These are phyloP conservation scores for Holocentrus rufus DNA, from an alignment of 2,797 vertebrate species.

Conservation along the genomic window DNA sequence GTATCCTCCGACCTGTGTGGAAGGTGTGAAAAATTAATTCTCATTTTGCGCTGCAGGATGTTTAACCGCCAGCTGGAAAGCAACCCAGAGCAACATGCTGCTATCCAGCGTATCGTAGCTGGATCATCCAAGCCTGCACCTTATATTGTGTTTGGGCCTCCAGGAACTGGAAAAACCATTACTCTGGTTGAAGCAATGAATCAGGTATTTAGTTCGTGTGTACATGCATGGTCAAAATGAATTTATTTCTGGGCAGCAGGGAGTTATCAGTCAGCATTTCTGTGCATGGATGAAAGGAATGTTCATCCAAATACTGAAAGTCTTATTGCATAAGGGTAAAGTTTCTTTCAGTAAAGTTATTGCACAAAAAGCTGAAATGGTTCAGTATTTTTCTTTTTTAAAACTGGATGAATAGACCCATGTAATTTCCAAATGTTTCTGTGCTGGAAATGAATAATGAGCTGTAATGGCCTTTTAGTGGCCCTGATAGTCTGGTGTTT, in stretches of 20 bases:
- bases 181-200: slow-evolving; percentile 70
- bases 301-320: too few species aligned
- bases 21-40: background rate
- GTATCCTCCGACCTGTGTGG: background rate
- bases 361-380: too few species aligned
- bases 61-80: slow-evolving; percentile 84
- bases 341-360: too few species aligned
- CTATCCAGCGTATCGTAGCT: slow-evolving; percentile 85
- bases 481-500: background rate
- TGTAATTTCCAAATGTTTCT: background rate
- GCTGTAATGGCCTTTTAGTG: background rate
- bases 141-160: slow-evolving; percentile 94
- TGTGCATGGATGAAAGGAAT: too few species aligned
- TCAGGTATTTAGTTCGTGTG: slow-evolving; percentile 57
- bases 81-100: slow-evolving; percentile 87
- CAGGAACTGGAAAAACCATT: slow-evolving; percentile 86
- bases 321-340: too few species aligned
- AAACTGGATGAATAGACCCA: background rate
- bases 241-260: too few species aligned
- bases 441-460: background rate
- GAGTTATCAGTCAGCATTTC: too few species aligned
- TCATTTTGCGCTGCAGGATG: slow-evolving; percentile 75
- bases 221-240: too few species aligned
- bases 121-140: slow-evolving; percentile 91
- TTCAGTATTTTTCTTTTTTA: background rate